phyloP scores from a whole-genome alignment of 2,797 vertebrate genomes.

The Enoplosus armatus region DNA sequence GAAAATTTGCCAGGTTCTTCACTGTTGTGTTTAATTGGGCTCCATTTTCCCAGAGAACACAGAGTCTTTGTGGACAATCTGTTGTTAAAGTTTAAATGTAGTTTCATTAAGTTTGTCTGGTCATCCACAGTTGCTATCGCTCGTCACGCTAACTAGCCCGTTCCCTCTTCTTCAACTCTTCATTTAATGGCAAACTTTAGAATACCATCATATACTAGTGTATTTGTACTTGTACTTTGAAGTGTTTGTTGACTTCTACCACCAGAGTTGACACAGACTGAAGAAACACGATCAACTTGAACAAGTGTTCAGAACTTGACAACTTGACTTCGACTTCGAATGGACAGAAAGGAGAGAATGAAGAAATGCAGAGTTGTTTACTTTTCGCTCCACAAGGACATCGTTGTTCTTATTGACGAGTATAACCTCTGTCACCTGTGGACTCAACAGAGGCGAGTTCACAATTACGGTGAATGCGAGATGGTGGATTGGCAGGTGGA shows the following conservation, averaged over 20 bases:
- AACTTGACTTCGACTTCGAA: slow-evolving; percentile 33
- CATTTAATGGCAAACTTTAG: background rate
- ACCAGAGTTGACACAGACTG: slow-evolving; percentile 11
- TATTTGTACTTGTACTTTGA: slow-evolving; percentile 11
- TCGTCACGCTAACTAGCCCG: background rate
- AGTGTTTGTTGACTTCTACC: slow-evolving; percentile 25
- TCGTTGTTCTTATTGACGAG: slow-evolving; percentile 14
- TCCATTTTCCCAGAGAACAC: background rate
- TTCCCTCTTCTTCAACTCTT: background rate
- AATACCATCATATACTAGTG: too few species aligned
- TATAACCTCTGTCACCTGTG: slow-evolving; percentile 46
- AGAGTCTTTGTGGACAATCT: background rate
- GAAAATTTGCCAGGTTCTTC: too few species aligned
- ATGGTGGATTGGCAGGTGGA: slow-evolving; percentile 36
- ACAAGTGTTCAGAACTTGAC: slow-evolving; percentile 26
- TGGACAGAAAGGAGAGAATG: slow-evolving; percentile 32
- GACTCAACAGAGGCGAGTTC: slow-evolving; percentile 14
- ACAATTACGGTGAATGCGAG: slow-evolving; percentile 68
- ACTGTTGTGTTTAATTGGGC: background rate
- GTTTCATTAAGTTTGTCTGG: background rate
- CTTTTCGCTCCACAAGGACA: background rate
- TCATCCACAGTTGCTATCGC: background rate
- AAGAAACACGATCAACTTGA: slow-evolving; percentile 17
- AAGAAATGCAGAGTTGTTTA: slow-evolving; percentile 44
- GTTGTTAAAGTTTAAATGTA: background rate